Conservation (phyloP, 2,797 vertebrate genomes). For the Pelochelys cantorii region DNA sequence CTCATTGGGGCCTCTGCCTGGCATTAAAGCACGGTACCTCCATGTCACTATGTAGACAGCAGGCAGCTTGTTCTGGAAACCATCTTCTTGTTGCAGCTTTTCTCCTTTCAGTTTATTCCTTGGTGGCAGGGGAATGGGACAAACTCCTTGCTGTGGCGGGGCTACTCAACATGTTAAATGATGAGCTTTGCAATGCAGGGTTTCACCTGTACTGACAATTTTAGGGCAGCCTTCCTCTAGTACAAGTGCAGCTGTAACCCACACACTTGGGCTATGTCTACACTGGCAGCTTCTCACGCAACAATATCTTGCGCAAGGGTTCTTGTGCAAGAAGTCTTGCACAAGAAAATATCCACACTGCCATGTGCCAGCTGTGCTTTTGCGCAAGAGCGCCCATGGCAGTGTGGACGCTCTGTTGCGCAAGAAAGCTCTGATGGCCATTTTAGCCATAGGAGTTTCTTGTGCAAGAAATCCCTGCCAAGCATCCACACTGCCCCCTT, state of each 20-base stretch:
- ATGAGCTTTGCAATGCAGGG: fast-evolving
- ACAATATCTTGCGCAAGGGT: no score
- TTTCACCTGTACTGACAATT: fast-evolving
- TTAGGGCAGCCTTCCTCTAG: background rate
- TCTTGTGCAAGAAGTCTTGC: no score
- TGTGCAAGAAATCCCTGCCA: no score
- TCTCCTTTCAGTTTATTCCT: background rate
- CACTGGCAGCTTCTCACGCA: no score
- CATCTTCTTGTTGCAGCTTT: background rate
- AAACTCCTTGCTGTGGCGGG: background rate
- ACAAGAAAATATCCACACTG: no score
- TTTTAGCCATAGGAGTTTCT: no score
- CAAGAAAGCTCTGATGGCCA: no score
- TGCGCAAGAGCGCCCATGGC: no score
- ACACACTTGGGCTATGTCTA: no score
- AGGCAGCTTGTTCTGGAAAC: background rate
- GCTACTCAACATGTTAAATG: fast-evolving
- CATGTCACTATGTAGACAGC: background rate
- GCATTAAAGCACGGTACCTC: background rate
- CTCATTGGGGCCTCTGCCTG: background rate
- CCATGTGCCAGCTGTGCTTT: no score
- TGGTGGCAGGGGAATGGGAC: background rate
- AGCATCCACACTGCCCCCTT: no score
- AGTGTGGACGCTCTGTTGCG: no score
- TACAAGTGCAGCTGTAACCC: background rate